phyloP scores from a whole-genome alignment of 2,113 vertebrate species.

The Dicaeum eximium region DNA sequence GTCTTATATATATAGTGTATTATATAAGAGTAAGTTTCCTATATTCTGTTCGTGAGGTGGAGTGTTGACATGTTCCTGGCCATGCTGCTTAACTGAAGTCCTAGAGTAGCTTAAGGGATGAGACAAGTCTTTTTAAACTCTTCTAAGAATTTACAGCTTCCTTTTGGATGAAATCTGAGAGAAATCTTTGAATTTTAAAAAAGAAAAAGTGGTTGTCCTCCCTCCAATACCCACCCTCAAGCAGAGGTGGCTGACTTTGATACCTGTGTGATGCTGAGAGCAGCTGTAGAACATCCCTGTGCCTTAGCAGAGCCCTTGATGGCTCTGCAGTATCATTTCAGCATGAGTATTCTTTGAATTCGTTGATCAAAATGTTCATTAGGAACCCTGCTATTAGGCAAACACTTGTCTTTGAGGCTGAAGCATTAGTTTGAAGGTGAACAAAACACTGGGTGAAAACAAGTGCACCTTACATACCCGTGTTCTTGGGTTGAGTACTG shows the following conservation, averaged over 20 bases:
- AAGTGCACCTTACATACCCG: neutral
- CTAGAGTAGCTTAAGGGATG: neutral
- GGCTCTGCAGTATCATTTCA: neutral
- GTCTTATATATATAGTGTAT: neutral
- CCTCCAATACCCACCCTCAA: neutral
- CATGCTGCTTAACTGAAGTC: neutral
- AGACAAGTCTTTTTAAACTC: neutral
- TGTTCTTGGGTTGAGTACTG: neutral
- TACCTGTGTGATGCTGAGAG: neutral
- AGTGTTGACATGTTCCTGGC: neutral
- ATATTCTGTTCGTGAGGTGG: accelerated
- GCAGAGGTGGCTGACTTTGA: neutral
- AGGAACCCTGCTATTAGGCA: neutral
- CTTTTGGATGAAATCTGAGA: neutral
- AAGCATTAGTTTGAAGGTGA: neutral
- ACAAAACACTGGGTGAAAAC: neutral
- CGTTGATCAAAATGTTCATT: neutral
- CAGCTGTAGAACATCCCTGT: neutral
- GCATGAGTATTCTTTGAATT: neutral
- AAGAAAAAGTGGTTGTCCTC: neutral
- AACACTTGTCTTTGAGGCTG: neutral
- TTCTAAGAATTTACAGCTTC: neutral
- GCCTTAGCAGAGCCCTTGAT: neutral
- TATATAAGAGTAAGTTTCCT: neutral
- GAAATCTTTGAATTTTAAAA: neutral